These are phyloP conservation scores for Megaustenia siamemsis DNA, from an alignment of 2,888 invertebrate genomes.

Conservation along the genomic window DNA sequence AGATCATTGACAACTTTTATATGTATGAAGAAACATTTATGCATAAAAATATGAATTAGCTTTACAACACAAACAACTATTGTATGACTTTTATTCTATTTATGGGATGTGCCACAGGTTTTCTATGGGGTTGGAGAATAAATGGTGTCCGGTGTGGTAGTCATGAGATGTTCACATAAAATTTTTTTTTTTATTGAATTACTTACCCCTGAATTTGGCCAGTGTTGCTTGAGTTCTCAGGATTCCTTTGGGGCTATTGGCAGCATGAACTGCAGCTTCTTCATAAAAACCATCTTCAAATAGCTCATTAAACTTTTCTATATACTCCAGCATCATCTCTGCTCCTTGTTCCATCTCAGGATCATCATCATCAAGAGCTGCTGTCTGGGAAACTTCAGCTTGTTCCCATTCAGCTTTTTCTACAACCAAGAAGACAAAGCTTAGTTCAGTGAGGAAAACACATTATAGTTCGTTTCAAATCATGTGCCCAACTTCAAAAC, in stretches of 20 bases:
- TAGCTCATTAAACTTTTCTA: slow-evolving; percentile 79
- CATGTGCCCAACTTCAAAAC: too few species aligned
- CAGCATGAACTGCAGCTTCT: slow-evolving; percentile 79
- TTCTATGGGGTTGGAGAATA: too few species aligned
- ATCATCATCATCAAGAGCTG: slow-evolving; percentile 77
- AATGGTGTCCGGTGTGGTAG: too few species aligned
- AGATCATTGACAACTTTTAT: too few species aligned
- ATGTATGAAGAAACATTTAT: too few species aligned
- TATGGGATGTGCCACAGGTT: too few species aligned
- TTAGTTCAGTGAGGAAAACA: neutral
- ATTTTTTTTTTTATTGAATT: too few species aligned
- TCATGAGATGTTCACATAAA: too few species aligned
- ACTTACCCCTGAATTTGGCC: slow-evolving; percentile 77
- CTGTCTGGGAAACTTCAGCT: slow-evolving; percentile 57
- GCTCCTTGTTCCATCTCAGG: slow-evolving; percentile 79
- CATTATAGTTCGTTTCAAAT: too few species aligned
- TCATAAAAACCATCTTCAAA: slow-evolving; percentile 78
- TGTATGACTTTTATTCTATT: too few species aligned
- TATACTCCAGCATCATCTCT: slow-evolving; percentile 79
- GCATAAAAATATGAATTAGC: too few species aligned
- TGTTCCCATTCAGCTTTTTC: slow-evolving; percentile 53
- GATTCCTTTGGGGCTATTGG: slow-evolving; percentile 80
- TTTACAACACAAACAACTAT: too few species aligned
- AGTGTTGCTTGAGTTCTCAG: slow-evolving; percentile 78
- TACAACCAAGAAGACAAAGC: neutral